Evolutionary conservation across 2,888 invertebrate genomes (phyloP), one percentile per base, ranked within the genome.

Genomic region (Lycocerus yunnanus): DNA sequence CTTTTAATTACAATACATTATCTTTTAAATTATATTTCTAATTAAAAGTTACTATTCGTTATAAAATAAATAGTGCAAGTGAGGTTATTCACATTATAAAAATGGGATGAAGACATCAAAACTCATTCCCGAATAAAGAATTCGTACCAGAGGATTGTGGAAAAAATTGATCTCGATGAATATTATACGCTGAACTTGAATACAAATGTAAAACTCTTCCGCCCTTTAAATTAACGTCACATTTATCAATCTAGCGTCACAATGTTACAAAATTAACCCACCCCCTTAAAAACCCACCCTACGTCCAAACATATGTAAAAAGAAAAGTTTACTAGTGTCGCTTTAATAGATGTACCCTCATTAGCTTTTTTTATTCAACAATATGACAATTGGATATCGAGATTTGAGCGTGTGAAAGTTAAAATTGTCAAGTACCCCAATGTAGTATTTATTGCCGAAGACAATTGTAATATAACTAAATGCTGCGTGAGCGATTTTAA

Each of bases 241-340:
- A 86, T 86, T 85, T 84, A 86, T 86, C 85, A 85, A 84, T 85
- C 84, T 82, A 81, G 77, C 80, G 83, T 84, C 84, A 84, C 84
- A 84, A 85, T 82, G 84, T 83, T 83, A 82, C 82, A 80, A 84
- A 83, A 83, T 83, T 81, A 82, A 80, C 81, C 80, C 79, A 78
- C 82, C 82, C 77, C 66, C 70, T 74, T 75, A n/a, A 72, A 75
- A 78, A 75, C 77, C 72, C 73, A 75, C 77, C 78, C 75, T 66
- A 78, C 80, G 81, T 75, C 76, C 79, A 77, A 80, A 81, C 83
- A 84, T 82, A 82, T 83, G 84, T 83, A 83, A 81, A 80, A 74
- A 82, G 81, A 82, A 84, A 84, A 84, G 83, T 83, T 78, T 84
- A 84, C 83, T 84, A 83, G 84, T 85, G 85, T 85, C 84, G 83